phyloP scores from a whole-genome alignment of 1,140 invertebrate genomes.

The Gryon sp. region DNA sequence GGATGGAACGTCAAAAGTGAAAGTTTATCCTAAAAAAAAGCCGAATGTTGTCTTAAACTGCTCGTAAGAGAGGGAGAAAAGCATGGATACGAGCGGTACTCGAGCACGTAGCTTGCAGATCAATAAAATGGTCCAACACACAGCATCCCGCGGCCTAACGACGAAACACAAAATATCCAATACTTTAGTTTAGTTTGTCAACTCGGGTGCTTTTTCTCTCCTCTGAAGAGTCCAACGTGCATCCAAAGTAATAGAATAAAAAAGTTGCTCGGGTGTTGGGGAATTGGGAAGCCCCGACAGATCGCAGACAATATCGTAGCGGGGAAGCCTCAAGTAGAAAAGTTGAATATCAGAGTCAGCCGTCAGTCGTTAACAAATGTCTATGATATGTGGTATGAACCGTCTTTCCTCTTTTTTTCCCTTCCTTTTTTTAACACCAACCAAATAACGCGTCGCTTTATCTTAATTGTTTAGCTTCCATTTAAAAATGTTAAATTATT shows the following conservation, averaged over 20 bases:
- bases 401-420: constrained; percentile 7
- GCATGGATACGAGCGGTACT: neutral
- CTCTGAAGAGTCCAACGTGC: too few relatives aligned
- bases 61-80: neutral
- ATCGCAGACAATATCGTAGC: too few relatives aligned
- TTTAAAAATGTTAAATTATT: too few relatives aligned
- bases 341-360: constrained; percentile 69
- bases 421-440: constrained; percentile 3
- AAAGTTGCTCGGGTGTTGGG: constrained; percentile 68
- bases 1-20: too few relatives aligned
- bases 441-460: too few relatives aligned
- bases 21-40: too few relatives aligned
- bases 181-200: too few relatives aligned
- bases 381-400: constrained; percentile 66
- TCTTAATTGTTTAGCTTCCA: too few relatives aligned
- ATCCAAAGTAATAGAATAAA: too few relatives aligned
- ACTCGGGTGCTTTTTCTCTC: too few relatives aligned
- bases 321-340: constrained; percentile 67
- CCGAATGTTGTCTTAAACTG: too few relatives aligned
- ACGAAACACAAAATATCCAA: constrained; percentile 42
- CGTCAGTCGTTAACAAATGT: constrained; percentile 66
- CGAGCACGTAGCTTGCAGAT: constrained; percentile 63
- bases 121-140: constrained; percentile 76
- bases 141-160: constrained; percentile 69
- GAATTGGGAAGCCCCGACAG: constrained; percentile 67